Evolutionary conservation across 2,797 vertebrate species (phyloP).

Genomic region (Potorous gilbertii): DNA sequence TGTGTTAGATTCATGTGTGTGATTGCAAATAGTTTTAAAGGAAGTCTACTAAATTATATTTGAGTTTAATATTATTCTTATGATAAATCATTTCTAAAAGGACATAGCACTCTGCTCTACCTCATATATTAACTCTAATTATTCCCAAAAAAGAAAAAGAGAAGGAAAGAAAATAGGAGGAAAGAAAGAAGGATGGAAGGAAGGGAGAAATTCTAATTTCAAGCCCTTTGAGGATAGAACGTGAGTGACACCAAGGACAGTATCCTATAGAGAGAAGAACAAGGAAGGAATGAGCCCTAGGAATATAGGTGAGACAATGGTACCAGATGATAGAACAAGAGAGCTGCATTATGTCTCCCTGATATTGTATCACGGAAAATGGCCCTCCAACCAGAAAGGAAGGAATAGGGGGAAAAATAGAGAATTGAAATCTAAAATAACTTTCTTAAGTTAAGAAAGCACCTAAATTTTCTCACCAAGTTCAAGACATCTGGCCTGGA

Average conservation of each 20-base stretch:
- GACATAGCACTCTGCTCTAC: not conserved
- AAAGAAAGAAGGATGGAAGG: not conserved
- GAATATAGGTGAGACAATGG: not conserved
- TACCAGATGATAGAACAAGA: not conserved
- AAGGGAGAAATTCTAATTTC: not conserved
- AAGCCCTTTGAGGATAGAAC: not conserved
- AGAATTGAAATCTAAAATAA: not conserved
- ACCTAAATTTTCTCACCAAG: not conserved
- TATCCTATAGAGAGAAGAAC: not conserved
- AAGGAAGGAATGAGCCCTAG: not conserved
- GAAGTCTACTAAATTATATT: too few species aligned
- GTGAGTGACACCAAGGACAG: not conserved
- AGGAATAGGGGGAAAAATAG: not conserved
- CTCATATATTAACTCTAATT: not conserved
- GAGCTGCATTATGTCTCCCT: not conserved
- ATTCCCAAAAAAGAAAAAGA: not conserved
- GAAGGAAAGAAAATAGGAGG: not conserved
- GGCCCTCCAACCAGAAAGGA: not conserved
- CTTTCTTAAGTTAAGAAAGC: not conserved
- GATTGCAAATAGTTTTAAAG: too few species aligned
- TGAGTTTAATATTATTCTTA: too few species aligned
- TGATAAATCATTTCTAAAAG: not conserved
- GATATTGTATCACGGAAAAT: not conserved
- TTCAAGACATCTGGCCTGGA: not conserved
- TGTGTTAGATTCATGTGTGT: too few species aligned